These are phyloP conservation scores for Microctonus brassicae DNA, from an alignment of 2,888 invertebrate species.

Conservation along the genomic window DNA sequence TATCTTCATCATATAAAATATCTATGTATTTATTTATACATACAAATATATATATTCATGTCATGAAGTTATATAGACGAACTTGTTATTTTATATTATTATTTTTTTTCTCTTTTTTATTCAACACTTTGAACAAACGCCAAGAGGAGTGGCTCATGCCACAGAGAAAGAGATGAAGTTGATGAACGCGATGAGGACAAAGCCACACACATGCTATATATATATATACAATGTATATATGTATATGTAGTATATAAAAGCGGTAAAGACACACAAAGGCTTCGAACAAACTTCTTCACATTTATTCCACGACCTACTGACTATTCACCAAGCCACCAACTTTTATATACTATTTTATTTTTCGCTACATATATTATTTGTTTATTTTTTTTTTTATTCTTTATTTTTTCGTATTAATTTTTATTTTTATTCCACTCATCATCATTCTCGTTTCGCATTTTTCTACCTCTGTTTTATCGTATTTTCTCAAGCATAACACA, in stretches of 20 bases:
- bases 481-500: slow-evolving; percentile 41
- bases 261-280: slow-evolving; percentile 27
- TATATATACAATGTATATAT: too few species aligned
- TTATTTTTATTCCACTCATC: slow-evolving; percentile 24
- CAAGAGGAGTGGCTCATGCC: slow-evolving; percentile 39
- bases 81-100: too few species aligned
- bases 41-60: neutral
- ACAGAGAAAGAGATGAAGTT: neutral
- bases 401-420: slow-evolving; percentile 11
- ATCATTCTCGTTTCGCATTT: neutral
- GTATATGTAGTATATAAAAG: neutral
- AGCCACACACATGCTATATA: slow-evolving; percentile 1
- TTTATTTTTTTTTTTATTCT: slow-evolving; percentile 4
- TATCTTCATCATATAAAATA: neutral
- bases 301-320: slow-evolving; percentile 43
- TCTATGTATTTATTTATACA: neutral
- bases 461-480: slow-evolving; percentile 29
- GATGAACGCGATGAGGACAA: neutral
- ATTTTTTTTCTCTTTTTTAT: neutral
- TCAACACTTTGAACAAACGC: slow-evolving; percentile 39
- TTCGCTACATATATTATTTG: too few species aligned
- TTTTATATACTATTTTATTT: slow-evolving; percentile 26
- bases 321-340: slow-evolving; percentile 21
- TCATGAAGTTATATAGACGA: neutral
- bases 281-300: slow-evolving; percentile 16